A percentile compares a stretch with the other conserved stretches of the same genome.
Conservation (phyloP, 2,888 invertebrate species). For the Oscheius sp. region DNA sequence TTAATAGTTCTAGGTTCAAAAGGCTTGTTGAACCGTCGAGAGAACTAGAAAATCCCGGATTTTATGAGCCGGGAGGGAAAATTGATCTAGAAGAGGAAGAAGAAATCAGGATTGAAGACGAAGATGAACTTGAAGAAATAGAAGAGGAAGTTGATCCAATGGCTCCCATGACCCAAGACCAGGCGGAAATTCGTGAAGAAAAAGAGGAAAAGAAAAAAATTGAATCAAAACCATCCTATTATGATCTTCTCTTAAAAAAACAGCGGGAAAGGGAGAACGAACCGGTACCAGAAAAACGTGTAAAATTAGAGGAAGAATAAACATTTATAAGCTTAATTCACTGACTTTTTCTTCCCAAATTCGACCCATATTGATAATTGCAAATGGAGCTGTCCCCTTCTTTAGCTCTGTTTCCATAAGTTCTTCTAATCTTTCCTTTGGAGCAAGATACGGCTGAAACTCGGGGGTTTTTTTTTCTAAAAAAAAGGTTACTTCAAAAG, state of each 20-base stretch:
- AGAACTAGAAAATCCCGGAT: constrained; percentile 44
- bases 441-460: no score
- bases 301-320: constrained; percentile 29
- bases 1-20: constrained; percentile 32
- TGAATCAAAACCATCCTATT: constrained; percentile 44
- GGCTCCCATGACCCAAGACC: constrained; percentile 45
- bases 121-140: constrained; percentile 14
- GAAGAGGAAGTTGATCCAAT: constrained; percentile 37
- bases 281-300: constrained; percentile 21
- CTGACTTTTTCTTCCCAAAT: not conserved
- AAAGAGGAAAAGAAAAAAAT: constrained; percentile 35
- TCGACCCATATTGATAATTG: no score
- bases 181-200: constrained; percentile 43
- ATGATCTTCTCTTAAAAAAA: constrained; percentile 42
- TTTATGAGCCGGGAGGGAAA: constrained; percentile 47
- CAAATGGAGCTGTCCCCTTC: no score
- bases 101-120: not conserved
- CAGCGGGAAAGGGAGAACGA: constrained; percentile 35
- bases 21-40: constrained; percentile 50
- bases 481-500: constrained; percentile 53
- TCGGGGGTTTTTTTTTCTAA: no score
- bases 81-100: constrained; percentile 43
- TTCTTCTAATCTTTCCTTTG: no score
- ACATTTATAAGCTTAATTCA: no score
- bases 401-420: no score